These are phyloP conservation scores for Liasis olivaceus DNA, from an alignment of 2,797 vertebrate genomes.

Conservation along the genomic window DNA sequence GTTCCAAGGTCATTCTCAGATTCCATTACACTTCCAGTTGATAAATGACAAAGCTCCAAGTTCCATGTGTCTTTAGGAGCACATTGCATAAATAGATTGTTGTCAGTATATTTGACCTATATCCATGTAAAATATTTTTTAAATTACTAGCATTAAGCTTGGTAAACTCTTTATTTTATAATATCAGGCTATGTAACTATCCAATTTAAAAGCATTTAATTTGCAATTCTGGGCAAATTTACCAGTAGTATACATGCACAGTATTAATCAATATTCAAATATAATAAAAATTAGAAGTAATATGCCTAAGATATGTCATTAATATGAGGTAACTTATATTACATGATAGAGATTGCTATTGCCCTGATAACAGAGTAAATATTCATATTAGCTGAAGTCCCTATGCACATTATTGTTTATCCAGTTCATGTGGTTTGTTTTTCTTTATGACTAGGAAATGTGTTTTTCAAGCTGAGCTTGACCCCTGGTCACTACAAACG, in stretches of 20 bases:
- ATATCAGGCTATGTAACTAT: not conserved
- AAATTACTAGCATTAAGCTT: not conserved
- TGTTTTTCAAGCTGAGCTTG: too few relatives aligned
- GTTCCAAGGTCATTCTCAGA: too few relatives aligned
- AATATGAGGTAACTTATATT: not conserved
- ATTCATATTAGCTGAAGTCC: not conserved
- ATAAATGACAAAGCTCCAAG: not conserved
- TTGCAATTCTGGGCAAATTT: not conserved
- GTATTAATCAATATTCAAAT: not conserved
- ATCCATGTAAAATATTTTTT: not conserved
- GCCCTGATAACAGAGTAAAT: not conserved
- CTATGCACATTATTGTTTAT: not conserved
- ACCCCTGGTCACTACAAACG: too few relatives aligned
- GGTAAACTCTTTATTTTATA: not conserved
- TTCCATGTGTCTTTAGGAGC: not conserved
- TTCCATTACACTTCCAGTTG: too few relatives aligned
- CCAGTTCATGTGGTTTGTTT: not conserved
- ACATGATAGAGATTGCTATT: not conserved
- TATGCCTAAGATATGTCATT: not conserved
- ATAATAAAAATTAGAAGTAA: constrained; percentile 20
- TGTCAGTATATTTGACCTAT: not conserved
- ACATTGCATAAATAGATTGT: not conserved
- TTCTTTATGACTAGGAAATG: not conserved
- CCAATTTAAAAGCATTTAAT: not conserved
- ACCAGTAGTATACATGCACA: too few relatives aligned